Evolutionary conservation across 2,888 invertebrate genomes (phyloP).

Genomic region (Heteromurus nitidus): DNA sequence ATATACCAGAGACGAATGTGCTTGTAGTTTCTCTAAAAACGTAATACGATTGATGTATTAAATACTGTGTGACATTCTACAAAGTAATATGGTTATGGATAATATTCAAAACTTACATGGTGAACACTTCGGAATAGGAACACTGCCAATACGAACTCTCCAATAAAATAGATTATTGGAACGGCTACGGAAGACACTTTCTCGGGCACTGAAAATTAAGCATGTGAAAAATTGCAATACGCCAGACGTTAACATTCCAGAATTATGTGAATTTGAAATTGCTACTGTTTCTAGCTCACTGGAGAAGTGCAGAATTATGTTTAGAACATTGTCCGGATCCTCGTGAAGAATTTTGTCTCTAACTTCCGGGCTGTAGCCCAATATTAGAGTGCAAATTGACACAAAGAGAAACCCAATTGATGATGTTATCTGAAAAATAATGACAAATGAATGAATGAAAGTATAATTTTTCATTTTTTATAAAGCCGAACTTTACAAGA

Average conservation of each 20-base stretch:
- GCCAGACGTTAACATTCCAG: too few relatives aligned
- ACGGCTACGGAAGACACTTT: constrained; percentile 61
- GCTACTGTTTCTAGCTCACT: too few relatives aligned
- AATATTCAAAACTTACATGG: constrained; percentile 60
- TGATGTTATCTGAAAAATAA: constrained; percentile 49
- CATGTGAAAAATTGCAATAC: constrained; percentile 2
- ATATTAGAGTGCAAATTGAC: constrained; percentile 45
- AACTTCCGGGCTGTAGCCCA: constrained; percentile 44
- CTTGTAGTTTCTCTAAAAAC: constrained; percentile 67
- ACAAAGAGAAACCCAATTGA: constrained; percentile 48
- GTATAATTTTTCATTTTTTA: too few relatives aligned
- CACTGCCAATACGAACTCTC: constrained; percentile 61
- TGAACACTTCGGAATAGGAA: constrained; percentile 55
- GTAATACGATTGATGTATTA: not conserved
- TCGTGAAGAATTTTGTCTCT: constrained; percentile 46
- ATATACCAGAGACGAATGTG: constrained; percentile 63
- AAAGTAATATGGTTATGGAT: too few relatives aligned
- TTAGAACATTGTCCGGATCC: constrained; percentile 52
- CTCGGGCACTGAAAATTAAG: constrained; percentile 54
- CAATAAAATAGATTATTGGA: constrained; percentile 64
- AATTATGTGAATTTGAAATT: too few relatives aligned
- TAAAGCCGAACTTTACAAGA: too few relatives aligned
- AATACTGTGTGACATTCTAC: not conserved
- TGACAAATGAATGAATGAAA: too few relatives aligned
- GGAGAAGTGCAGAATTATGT: constrained; percentile 60